These are phyloP conservation scores for Psilopogon haemacephalus DNA, from an alignment of 2,113 vertebrate genomes.

Conservation along the genomic window DNA sequence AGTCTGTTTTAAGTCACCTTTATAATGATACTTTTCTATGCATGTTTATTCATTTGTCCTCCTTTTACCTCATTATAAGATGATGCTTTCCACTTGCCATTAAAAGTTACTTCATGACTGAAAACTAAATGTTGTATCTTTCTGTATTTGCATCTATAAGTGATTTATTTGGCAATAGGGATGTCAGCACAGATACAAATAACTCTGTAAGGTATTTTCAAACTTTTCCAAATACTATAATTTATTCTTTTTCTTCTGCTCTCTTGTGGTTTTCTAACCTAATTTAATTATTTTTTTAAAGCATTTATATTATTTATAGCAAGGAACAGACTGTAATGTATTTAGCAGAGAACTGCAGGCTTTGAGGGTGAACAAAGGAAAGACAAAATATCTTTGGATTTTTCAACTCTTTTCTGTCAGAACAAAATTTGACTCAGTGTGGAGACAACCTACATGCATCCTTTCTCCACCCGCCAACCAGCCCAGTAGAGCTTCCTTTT, in stretches of 20 bases:
- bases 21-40: not conserved
- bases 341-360: slow-evolving; percentile 32
- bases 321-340: slow-evolving; percentile 16
- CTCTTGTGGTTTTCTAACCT: not conserved
- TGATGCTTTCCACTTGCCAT: not conserved
- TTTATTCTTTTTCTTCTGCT: not conserved
- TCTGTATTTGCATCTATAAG: not conserved
- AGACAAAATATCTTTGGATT: slow-evolving; percentile 43
- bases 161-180: not conserved
- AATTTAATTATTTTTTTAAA: not conserved
- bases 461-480: not conserved
- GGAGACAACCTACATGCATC: not conserved
- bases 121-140: not conserved
- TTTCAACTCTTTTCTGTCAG: slow-evolving; percentile 25
- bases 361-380: slow-evolving; percentile 39
- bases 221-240: not conserved
- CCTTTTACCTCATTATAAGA: not conserved
- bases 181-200: not conserved
- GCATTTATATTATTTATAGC: slow-evolving; percentile 42
- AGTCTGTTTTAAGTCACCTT: not conserved
- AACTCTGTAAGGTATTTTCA: not conserved
- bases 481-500: slow-evolving; percentile 35
- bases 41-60: not conserved
- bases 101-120: not conserved
- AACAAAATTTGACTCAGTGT: slow-evolving; percentile 41